Evolutionary conservation across 2,113 vertebrate species (phyloP).

Genomic region (Mormyrus iriodes): DNA sequence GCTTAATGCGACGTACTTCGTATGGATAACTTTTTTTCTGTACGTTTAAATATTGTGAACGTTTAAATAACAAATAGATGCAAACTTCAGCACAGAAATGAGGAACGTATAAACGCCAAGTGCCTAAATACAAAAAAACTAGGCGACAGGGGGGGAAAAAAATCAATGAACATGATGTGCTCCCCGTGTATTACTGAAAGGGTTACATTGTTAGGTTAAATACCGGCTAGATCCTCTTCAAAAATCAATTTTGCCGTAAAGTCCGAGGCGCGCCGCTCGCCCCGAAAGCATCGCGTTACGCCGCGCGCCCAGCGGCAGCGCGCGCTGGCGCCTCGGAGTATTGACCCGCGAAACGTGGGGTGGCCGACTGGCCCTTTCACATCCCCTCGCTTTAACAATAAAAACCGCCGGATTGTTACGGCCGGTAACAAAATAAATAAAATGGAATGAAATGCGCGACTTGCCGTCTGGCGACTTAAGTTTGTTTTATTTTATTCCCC

Average conservation of each 20-base stretch:
- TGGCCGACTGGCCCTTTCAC: conserved; percentile 4
- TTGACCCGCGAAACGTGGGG: conserved; percentile 68
- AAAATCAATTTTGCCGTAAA: conserved; percentile 90
- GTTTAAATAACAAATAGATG: neutral
- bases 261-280: conserved; percentile 63
- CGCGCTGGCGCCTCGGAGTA: conserved; percentile 68
- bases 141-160: conserved; percentile 58
- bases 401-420: neutral
- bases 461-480: neutral
- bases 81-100: neutral
- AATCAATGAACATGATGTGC: conserved; percentile 89
- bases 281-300: conserved; percentile 75
- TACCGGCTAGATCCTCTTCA: conserved; percentile 84
- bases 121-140: conserved; percentile 34
- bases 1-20: neutral
- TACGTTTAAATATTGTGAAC: neutral
- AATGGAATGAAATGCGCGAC: neutral
- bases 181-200: conserved; percentile 80
- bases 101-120: conserved; percentile 25
- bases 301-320: conserved; percentile 62
- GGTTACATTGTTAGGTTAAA: conserved; percentile 96
- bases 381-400: neutral
- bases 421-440: neutral
- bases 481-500: neutral
- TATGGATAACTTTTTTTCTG: neutral